Evolutionary conservation across 2,888 invertebrate genomes (phyloP).

Genomic region (Machimus rusticus): DNA sequence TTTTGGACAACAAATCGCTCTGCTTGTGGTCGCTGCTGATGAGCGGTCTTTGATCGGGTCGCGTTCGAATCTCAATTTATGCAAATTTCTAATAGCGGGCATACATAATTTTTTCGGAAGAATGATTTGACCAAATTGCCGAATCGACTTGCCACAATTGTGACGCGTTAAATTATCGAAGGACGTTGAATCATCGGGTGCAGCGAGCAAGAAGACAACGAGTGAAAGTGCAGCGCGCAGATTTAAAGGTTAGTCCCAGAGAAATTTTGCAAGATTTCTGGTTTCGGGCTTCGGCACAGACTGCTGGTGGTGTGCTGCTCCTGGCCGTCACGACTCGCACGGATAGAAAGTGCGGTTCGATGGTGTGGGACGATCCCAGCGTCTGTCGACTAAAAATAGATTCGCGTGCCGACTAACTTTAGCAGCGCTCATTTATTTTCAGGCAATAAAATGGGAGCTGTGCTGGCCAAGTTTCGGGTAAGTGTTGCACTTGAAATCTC

Average conservation of each 20-base stretch:
- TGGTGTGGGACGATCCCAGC: background rate
- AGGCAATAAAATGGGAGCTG: conserved; percentile 67
- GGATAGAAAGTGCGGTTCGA: conserved; percentile 13
- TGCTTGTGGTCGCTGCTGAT: background rate
- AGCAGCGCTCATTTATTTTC: conserved; percentile 12
- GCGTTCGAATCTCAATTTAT: conserved; percentile 9
- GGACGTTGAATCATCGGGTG: conserved; percentile 24
- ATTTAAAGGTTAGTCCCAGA: conserved; percentile 13
- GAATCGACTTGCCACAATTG: background rate
- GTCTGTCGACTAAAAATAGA: conserved; percentile 19
- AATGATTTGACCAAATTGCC: conserved; percentile 17
- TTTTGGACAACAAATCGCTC: conserved; percentile 22
- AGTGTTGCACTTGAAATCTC: conserved; percentile 58
- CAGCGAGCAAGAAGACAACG: background rate
- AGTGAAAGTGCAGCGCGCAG: conserved; percentile 9
- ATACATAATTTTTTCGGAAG: background rate
- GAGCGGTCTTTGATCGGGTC: background rate
- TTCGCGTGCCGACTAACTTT: conserved; percentile 16
- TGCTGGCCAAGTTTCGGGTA: conserved; percentile 74
- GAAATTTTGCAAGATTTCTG: background rate
- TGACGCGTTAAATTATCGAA: background rate
- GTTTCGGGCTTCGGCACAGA: background rate
- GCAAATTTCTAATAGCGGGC: background rate
- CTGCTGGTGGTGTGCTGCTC: background rate
- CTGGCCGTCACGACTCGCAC: background rate